Percentiles rank a stretch among this genome's conserved stretches.
These are phyloP conservation scores for Portevinia maculata DNA, from an alignment of 2,888 invertebrate species.

Conservation along the genomic window DNA sequence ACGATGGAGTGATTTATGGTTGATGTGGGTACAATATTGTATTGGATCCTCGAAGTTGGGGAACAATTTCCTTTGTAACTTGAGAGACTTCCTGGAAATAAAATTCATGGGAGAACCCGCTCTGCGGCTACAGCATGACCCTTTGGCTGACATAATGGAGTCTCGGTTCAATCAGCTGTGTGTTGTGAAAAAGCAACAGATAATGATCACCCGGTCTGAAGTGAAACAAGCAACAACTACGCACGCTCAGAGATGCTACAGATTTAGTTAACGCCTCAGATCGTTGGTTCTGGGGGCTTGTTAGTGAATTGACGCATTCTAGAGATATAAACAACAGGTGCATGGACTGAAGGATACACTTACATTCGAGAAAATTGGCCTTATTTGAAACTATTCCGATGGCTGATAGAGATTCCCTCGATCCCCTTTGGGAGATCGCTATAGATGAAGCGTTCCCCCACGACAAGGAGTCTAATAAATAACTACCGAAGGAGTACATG, in stretches of 20 bases:
- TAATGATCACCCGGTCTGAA: conserved; percentile 11
- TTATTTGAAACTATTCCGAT: conserved; percentile 26
- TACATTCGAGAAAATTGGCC: background rate
- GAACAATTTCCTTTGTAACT: conserved; percentile 26
- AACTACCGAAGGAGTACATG: conserved; percentile 38
- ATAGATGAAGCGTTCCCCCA: conserved; percentile 33
- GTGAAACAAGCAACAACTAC: background rate
- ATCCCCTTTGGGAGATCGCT: conserved; percentile 25
- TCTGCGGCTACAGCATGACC: conserved; percentile 43
- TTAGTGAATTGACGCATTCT: conserved; percentile 21
- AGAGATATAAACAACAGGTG: conserved; percentile 58
- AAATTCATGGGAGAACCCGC: conserved; percentile 33
- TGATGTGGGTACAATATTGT: conserved; percentile 72
- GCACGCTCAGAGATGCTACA: conserved; percentile 40
- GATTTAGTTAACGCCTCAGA: conserved; percentile 27
- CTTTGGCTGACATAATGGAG: conserved; percentile 62
- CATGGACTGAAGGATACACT: conserved; percentile 2
- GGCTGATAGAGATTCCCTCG: conserved; percentile 30
- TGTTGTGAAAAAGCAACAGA: background rate
- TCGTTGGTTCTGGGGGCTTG: background rate
- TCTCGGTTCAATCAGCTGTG: conserved; percentile 60
- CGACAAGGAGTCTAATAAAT: conserved; percentile 43
- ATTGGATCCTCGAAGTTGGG: conserved; percentile 21
- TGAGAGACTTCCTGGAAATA: conserved; percentile 65
- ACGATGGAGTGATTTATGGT: conserved; percentile 74